Conservation (phyloP, 2,113 vertebrate species). For the Pluvialis apricaria region DNA sequence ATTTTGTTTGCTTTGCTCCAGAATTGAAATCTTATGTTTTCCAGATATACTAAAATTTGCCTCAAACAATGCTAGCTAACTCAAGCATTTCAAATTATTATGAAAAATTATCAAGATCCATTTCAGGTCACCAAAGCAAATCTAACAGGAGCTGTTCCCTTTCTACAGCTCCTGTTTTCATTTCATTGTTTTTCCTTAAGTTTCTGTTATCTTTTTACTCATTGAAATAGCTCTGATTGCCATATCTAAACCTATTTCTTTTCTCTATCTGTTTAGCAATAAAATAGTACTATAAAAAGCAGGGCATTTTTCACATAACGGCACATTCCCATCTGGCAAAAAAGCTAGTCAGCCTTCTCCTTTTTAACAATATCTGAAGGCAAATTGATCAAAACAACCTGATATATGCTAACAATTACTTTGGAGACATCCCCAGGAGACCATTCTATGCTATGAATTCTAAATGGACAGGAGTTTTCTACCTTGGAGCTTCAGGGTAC, state of each 20-base stretch:
- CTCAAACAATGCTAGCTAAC: not conserved
- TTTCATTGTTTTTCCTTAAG: not conserved
- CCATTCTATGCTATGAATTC: not conserved
- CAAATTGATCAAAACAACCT: constrained; percentile 45
- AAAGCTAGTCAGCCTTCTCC: not conserved
- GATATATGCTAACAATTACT: constrained; percentile 27
- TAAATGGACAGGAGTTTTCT: not conserved
- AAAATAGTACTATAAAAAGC: not conserved
- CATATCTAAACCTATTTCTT: not conserved
- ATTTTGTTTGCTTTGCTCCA: not conserved
- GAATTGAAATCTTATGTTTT: not conserved
- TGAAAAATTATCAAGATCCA: not conserved
- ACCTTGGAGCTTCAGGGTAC: not conserved
- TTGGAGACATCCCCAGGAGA: constrained; percentile 9
- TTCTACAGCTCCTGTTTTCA: not conserved
- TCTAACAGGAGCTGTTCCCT: not conserved
- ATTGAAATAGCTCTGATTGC: not conserved
- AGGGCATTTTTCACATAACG: not conserved
- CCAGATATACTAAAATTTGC: not conserved
- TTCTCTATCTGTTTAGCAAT: not conserved
- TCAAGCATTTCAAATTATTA: not conserved
- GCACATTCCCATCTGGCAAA: not conserved
- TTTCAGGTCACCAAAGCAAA: not conserved
- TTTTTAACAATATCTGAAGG: constrained; percentile 41
- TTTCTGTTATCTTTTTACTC: not conserved